Evolutionary conservation across 2,797 vertebrate genomes (phyloP).

Genomic region (Gorsachius magnificus): DNA sequence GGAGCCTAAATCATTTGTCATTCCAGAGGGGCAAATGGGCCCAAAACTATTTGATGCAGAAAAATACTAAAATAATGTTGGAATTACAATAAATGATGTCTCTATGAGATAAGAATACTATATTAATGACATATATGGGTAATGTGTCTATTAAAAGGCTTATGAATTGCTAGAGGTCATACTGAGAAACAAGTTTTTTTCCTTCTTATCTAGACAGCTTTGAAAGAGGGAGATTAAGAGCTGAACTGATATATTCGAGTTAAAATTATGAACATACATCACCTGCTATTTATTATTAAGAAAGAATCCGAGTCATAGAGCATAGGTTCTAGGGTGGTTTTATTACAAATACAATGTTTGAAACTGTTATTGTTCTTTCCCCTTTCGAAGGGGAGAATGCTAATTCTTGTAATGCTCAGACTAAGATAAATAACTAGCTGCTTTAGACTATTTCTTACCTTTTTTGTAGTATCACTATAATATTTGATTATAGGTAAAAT

Average conservation of each 20-base stretch:
- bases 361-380: background rate
- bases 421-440: background rate
- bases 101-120: background rate
- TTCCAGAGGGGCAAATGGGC: background rate
- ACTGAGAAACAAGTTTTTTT: background rate
- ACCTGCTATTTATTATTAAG: conserved; percentile 7
- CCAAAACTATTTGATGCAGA: background rate
- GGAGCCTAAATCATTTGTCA: background rate
- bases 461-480: background rate
- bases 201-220: conserved; percentile 4
- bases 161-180: conserved; percentile 1
- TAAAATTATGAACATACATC: conserved; percentile 15
- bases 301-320: background rate
- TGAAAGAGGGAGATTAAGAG: conserved; percentile 30
- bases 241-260: background rate
- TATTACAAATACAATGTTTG: background rate
- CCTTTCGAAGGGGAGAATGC: background rate
- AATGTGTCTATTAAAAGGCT: conserved; percentile 19
- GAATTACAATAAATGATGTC: background rate
- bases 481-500: background rate
- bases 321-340: background rate
- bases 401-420: background rate
- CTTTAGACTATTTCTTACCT: background rate
- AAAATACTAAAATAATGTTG: background rate
- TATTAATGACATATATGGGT: background rate